phyloP scores from a whole-genome alignment of 2,888 invertebrate species.

The Spisula subtruncata region DNA sequence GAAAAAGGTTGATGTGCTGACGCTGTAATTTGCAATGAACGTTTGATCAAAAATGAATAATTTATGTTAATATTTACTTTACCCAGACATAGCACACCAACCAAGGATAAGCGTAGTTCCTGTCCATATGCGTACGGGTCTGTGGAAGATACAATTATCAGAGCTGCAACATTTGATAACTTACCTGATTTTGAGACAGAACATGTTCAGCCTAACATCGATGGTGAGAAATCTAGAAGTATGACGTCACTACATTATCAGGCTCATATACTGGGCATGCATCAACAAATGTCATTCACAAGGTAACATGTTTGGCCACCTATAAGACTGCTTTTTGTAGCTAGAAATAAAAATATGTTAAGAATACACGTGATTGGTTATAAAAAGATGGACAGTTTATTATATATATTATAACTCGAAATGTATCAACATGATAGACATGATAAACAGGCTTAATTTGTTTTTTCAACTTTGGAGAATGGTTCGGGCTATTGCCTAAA shows the following conservation, averaged over 20 bases:
- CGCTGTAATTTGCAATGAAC: background rate
- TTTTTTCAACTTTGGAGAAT: too few species aligned
- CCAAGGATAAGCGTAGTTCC: constrained; percentile 56
- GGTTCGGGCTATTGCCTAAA: too few species aligned
- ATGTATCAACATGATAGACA: too few species aligned
- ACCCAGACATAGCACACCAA: constrained; percentile 58
- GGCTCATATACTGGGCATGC: constrained; percentile 29
- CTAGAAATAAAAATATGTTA: too few species aligned
- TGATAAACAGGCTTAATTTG: too few species aligned
- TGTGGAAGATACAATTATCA: constrained; percentile 50
- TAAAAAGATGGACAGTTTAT: too few species aligned
- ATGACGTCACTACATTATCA: constrained; percentile 51
- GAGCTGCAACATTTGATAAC: constrained; percentile 50
- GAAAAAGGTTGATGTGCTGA: background rate
- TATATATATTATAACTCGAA: too few species aligned
- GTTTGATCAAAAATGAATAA: too few species aligned
- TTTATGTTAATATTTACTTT: too few species aligned
- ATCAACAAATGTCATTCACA: constrained; percentile 29
- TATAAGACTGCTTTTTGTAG: too few species aligned
- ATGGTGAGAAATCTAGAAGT: constrained; percentile 46
- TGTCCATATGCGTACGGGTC: constrained; percentile 65
- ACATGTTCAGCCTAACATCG: constrained; percentile 53
- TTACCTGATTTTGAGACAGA: constrained; percentile 50
- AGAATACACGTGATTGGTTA: too few species aligned
- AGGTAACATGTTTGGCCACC: background rate